These are phyloP conservation scores for Aphelenchoides besseyi DNA, from an alignment of 1,140 invertebrate species.

Conservation along the genomic window DNA sequence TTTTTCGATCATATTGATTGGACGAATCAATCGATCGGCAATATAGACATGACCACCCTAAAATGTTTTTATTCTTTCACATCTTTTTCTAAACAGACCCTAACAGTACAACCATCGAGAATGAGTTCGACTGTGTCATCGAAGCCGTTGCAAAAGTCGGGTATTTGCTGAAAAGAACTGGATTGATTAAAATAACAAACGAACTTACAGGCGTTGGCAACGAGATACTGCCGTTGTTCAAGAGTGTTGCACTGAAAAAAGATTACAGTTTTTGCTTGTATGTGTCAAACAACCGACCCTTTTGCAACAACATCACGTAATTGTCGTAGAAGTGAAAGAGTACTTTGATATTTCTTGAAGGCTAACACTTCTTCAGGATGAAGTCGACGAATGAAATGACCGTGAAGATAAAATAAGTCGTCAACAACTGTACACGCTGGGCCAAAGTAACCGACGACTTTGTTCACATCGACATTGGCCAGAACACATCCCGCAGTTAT, in stretches of 20 bases:
- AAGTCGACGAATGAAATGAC: slow-evolving; percentile 31
- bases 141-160: slow-evolving; percentile 32
- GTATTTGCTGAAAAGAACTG: slow-evolving; percentile 24
- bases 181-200: too few relatives aligned
- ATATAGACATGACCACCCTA: slow-evolving; percentile 33
- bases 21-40: slow-evolving; percentile 34
- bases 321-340: slow-evolving; percentile 11
- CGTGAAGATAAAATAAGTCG: slow-evolving; percentile 33
- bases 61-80: slow-evolving; percentile 21
- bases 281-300: neutral
- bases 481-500: too few relatives aligned
- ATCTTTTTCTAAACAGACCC: slow-evolving; percentile 22
- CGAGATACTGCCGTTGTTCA: slow-evolving; percentile 20
- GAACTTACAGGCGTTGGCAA: slow-evolving; percentile 18
- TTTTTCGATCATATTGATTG: slow-evolving; percentile 20
- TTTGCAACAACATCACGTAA: slow-evolving; percentile 24
- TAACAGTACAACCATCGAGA: slow-evolving; percentile 32
- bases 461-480: slow-evolving; percentile 1
- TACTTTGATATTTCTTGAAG: slow-evolving; percentile 34
- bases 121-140: slow-evolving; percentile 40
- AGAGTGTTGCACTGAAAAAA: slow-evolving; percentile 12
- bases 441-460: slow-evolving; percentile 28
- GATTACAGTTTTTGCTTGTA: neutral
- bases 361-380: slow-evolving; percentile 23
- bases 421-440: slow-evolving; percentile 34